A percentile compares a stretch with the other conserved stretches of the same genome.
Conservation (phyloP, 2,888 invertebrate species). For the Chaetogeoica ovagalla region DNA sequence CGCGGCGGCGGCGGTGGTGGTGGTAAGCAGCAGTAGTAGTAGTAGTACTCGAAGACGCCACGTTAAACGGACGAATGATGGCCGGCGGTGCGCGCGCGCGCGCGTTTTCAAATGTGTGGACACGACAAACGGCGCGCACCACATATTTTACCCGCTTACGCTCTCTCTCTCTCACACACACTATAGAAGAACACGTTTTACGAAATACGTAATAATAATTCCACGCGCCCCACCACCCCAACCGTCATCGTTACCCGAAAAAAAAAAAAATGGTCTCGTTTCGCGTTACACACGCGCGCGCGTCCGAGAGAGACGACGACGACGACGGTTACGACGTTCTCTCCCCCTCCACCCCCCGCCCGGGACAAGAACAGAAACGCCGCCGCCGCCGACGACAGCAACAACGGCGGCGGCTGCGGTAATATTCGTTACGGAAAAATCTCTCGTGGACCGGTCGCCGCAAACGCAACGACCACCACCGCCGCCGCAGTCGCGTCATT, state of each 20-base stretch:
- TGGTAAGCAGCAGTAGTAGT: no score
- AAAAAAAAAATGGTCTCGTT: neutral
- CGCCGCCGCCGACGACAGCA: no score
- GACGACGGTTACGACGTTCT: neutral
- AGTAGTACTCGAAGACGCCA: neutral
- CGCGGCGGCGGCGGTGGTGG: no score
- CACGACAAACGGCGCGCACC: neutral
- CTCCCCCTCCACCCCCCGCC: neutral
- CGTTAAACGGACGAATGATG: neutral
- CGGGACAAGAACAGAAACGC: no score
- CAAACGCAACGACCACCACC: no score
- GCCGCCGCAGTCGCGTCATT: no score
- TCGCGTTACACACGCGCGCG: neutral
- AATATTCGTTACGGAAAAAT: no score
- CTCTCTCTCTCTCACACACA: no score
- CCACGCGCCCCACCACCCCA: neutral
- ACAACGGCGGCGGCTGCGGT: no score
- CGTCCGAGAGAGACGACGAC: neutral
- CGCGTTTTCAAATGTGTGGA: neutral
- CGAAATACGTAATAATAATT: neutral
- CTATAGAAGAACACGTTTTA: no score
- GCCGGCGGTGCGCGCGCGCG: neutral
- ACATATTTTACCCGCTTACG: neutral
- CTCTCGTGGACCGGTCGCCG: no score
- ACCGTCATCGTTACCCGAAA: no score